phyloP scores from a whole-genome alignment of 2,797 vertebrate genomes.

The Gorsachius magnificus region DNA sequence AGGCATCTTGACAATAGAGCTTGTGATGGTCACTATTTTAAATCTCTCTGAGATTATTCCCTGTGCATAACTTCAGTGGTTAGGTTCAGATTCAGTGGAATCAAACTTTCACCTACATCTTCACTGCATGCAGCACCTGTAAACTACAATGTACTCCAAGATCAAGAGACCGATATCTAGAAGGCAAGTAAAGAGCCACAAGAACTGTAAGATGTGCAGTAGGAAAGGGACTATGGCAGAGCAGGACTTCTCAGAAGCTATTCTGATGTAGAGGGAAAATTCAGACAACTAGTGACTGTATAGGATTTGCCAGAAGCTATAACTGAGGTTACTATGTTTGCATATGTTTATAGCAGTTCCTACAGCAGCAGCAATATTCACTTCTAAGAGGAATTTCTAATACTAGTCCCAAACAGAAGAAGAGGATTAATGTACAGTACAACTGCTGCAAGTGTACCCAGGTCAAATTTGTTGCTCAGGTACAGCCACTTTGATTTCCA shows the following conservation, averaged over 20 bases:
- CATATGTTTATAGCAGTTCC: neutral
- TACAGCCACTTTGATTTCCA: neutral
- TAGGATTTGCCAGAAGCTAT: neutral
- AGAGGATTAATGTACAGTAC: neutral
- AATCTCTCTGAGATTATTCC: neutral
- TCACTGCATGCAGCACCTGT: neutral
- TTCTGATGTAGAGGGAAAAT: neutral
- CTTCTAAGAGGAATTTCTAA: neutral
- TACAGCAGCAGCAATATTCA: neutral
- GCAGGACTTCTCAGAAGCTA: neutral
- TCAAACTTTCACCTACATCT: neutral
- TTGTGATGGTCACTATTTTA: neutral
- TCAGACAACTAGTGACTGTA: neutral
- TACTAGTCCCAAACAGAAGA: neutral
- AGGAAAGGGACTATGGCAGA: neutral
- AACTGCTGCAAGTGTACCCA: neutral
- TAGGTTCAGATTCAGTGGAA: neutral
- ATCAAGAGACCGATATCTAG: neutral
- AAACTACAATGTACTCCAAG: neutral
- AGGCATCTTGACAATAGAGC: neutral
- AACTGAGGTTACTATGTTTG: neutral
- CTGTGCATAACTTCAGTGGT: neutral
- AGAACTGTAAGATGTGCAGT: neutral
- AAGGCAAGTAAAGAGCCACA: neutral
- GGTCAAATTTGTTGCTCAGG: neutral